phyloP scores from a whole-genome alignment of 2,888 invertebrate species.

The Proisotoma minuta region DNA sequence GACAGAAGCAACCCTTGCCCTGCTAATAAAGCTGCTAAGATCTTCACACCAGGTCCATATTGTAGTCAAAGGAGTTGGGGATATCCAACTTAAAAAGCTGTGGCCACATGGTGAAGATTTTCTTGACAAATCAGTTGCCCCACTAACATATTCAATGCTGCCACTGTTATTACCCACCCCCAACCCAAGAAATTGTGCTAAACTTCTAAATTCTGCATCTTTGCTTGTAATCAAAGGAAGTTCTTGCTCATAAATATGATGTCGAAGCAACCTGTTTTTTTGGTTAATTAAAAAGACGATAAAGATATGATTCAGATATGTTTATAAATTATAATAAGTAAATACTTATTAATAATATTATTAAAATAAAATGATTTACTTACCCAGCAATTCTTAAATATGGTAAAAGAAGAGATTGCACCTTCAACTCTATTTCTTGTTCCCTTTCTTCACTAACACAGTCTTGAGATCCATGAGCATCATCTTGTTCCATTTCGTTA shows the following conservation, averaged over 20 bases:
- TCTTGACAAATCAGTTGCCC: background rate
- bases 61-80: constrained; percentile 48
- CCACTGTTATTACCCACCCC: constrained; percentile 47
- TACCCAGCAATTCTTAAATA: constrained; percentile 78
- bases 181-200: constrained; percentile 73
- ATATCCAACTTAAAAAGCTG: constrained; percentile 45
- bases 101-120: constrained; percentile 14
- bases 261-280: constrained; percentile 73
- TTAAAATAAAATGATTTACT: too few relatives aligned
- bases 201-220: constrained; percentile 67
- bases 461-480: background rate
- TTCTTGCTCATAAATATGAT: constrained; percentile 64
- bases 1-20: constrained; percentile 60
- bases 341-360: too few relatives aligned
- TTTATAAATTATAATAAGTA: too few relatives aligned
- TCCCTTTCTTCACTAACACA: constrained; percentile 33
- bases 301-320: too few relatives aligned
- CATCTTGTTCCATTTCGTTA: constrained; percentile 46
- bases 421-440: constrained; percentile 54
- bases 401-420: constrained; percentile 75
- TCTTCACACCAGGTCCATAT: constrained; percentile 67
- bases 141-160: background rate
- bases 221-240: constrained; percentile 52
- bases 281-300: too few relatives aligned
- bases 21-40: constrained; percentile 57